phyloP scores from a whole-genome alignment of 2,888 invertebrate species.

The Escarpia spicata region DNA sequence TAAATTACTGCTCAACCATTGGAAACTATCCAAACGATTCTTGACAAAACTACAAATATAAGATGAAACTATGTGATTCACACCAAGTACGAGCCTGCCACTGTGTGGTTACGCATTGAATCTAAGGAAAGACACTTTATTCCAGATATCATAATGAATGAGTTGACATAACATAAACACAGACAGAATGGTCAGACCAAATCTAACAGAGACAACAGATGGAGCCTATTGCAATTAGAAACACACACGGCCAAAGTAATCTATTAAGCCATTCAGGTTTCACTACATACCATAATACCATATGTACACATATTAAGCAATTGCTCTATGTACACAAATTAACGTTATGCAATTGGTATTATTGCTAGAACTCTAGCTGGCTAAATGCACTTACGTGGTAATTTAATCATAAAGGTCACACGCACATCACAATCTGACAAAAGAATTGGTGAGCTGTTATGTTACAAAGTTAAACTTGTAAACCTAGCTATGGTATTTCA shows the following conservation, averaged over 20 bases:
- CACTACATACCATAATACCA: constrained; percentile 10
- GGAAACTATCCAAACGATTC: neutral
- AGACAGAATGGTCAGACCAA: neutral
- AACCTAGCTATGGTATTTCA: neutral
- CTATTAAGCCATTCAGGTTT: neutral
- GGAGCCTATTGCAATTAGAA: neutral
- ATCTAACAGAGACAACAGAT: neutral
- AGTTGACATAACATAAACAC: neutral
- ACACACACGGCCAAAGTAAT: neutral
- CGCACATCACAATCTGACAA: constrained; percentile 5
- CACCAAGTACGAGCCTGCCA: neutral
- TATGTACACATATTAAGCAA: neutral
- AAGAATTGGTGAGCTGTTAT: neutral
- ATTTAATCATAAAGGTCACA: constrained; percentile 10
- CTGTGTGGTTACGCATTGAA: neutral
- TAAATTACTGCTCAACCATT: neutral
- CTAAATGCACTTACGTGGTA: constrained; percentile 5
- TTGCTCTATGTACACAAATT: neutral
- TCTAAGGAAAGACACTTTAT: neutral
- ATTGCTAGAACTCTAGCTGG: neutral
- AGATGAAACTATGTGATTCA: neutral
- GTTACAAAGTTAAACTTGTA: neutral
- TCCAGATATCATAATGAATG: neutral
- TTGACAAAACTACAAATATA: neutral
- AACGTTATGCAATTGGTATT: constrained; percentile 1